Conservation (phyloP, 1,140 invertebrate genomes). For the Drosophila repleta region DNA sequence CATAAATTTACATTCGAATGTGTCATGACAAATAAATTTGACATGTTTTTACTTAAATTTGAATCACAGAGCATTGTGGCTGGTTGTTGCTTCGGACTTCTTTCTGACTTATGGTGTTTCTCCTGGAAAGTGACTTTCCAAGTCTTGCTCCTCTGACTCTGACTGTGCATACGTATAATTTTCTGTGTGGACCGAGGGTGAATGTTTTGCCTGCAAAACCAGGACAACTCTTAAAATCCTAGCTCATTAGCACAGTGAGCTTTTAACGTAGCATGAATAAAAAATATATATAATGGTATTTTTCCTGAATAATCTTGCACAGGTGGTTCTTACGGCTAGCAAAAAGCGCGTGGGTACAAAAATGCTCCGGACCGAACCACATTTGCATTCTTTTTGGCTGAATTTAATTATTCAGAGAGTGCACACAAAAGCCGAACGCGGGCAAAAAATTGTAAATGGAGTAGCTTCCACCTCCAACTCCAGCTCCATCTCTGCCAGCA, state of each 20-base stretch:
- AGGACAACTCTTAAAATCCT: conserved; percentile 12
- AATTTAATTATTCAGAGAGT: conserved; percentile 76
- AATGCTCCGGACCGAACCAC: conserved; percentile 25
- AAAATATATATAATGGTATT: conserved; percentile 31
- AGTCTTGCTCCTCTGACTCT: no score
- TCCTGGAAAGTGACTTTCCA: no score
- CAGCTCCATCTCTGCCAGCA: background rate
- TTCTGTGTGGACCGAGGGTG: no score
- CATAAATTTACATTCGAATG: conserved; percentile 82
- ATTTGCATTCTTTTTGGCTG: conserved; percentile 78
- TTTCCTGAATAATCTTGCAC: conserved; percentile 35
- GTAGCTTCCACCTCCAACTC: background rate
- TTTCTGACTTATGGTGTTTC: no score
- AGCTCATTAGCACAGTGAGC: conserved; percentile 20
- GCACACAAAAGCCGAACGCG: conserved; percentile 58
- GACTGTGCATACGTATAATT: no score
- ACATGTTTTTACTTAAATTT: conserved; percentile 15
- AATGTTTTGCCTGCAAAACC: background rate
- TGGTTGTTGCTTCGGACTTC: no score
- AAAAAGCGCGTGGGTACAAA: conserved; percentile 3
- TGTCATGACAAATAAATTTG: conserved; percentile 43
- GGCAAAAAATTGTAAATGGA: conserved; percentile 12
- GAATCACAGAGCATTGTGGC: background rate
- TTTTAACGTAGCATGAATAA: conserved; percentile 1
- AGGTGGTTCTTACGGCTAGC: conserved; percentile 18